Conservation (phyloP, 2,113 vertebrate genomes). For the Acrocephalus kingi region DNA sequence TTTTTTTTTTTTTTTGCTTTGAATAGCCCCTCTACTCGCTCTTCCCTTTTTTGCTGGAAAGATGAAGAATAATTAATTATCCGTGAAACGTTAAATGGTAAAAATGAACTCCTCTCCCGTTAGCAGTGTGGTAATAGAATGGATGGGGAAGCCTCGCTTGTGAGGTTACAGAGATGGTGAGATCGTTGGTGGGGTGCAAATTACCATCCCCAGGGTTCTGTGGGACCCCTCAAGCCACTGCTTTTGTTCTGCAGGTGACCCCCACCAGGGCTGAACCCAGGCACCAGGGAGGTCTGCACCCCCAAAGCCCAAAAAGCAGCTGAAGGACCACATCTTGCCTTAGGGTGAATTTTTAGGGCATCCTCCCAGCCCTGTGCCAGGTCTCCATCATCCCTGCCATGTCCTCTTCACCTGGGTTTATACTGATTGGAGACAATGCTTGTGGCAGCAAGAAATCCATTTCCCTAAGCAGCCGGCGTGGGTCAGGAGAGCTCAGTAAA, state of each 20-base stretch:
- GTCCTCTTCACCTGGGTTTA: neutral
- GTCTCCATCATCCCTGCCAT: neutral
- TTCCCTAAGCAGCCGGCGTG: neutral
- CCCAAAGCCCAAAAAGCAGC: neutral
- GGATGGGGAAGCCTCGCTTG: rapidly evolving
- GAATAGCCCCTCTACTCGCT: conserved; percentile 27
- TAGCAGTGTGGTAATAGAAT: neutral
- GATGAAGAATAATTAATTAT: conserved; percentile 65
- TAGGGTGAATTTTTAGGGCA: neutral
- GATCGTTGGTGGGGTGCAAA: neutral
- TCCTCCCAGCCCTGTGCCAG: rapidly evolving
- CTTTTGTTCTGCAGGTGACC: neutral
- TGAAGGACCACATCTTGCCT: neutral
- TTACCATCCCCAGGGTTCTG: neutral
- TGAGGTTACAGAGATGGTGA: neutral
- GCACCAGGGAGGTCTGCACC: neutral
- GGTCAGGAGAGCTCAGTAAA: neutral
- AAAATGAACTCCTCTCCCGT: conserved; percentile 17
- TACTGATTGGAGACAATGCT: neutral
- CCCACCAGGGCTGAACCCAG: neutral
- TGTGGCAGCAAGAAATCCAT: neutral
- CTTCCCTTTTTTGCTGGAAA: neutral
- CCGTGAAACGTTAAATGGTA: conserved; percentile 52
- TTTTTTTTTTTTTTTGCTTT: neutral
- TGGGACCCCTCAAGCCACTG: neutral